phyloP scores from a whole-genome alignment of 2,797 vertebrate genomes.

The Arnoldichthys spilopterus region DNA sequence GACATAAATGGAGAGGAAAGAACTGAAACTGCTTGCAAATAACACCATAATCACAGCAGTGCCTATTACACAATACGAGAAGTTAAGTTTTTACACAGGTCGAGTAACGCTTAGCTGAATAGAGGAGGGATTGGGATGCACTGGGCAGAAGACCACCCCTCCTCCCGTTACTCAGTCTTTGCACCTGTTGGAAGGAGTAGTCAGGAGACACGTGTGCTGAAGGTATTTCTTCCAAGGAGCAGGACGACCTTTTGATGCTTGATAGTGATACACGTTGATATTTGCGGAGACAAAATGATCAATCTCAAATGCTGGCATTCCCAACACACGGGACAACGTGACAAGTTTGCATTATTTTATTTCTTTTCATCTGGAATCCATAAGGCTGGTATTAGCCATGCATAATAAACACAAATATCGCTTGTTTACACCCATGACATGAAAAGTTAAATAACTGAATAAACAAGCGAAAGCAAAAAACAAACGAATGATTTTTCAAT shows the following conservation, averaged over 20 bases:
- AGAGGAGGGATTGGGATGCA: not conserved
- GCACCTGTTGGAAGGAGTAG: constrained; percentile 66
- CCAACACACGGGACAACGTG: constrained; percentile 58
- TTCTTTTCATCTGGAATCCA: constrained; percentile 49
- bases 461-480: not conserved
- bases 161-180: not conserved
- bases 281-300: constrained; percentile 62
- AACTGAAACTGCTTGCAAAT: not conserved
- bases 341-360: constrained; percentile 54
- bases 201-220: constrained; percentile 34
- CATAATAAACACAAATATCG: constrained; percentile 45
- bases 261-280: constrained; percentile 54
- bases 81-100: not conserved
- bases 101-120: not conserved
- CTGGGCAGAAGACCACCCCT: not conserved
- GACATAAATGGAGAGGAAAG: not conserved
- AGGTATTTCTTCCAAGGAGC: constrained; percentile 36
- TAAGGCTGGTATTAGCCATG: constrained; percentile 51
- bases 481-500: not conserved
- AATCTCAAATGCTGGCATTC: constrained; percentile 59
- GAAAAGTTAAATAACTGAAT: constrained; percentile 31
- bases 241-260: constrained; percentile 58
- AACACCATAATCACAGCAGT: not conserved
- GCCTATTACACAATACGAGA: not conserved
- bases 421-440: constrained; percentile 42